These are phyloP conservation scores for Theropithecus gelada DNA, from an alignment of 2,113 vertebrate genomes.

Conservation along the genomic window DNA sequence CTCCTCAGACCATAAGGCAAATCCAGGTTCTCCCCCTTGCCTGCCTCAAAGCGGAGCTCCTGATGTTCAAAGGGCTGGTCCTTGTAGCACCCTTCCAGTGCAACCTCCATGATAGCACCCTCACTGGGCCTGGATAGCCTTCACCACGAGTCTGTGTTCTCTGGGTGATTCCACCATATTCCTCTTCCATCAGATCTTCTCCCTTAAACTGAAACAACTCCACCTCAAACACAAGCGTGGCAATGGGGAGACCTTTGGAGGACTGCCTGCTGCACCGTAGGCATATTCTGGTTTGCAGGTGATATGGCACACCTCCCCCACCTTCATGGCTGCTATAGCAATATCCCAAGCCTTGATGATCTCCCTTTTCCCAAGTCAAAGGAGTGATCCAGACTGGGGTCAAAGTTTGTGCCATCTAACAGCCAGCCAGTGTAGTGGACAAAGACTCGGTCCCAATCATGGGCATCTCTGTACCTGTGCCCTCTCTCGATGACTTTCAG, in stretches of 20 bases:
- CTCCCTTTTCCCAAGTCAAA: slow-evolving; percentile 98
- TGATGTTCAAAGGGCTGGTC: slow-evolving; percentile 91
- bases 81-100: slow-evolving; percentile 87
- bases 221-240: slow-evolving; percentile 96
- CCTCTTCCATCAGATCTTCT: slow-evolving; percentile 94
- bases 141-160: slow-evolving; percentile 93
- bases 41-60: slow-evolving; percentile 93
- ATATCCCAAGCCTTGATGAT: slow-evolving; percentile 99
- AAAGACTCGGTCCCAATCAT: slow-evolving; percentile 97
- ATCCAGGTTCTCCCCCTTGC: slow-evolving; percentile 91
- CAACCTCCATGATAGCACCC: slow-evolving; percentile 92
- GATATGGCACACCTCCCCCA: slow-evolving; percentile 93
- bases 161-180: slow-evolving; percentile 95
- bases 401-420: slow-evolving; percentile 94
- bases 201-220: slow-evolving; percentile 95
- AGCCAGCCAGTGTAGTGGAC: slow-evolving; percentile 97
- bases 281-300: slow-evolving; percentile 96
- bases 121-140: slow-evolving; percentile 96
- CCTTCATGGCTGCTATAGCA: slow-evolving; percentile 95
- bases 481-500: slow-evolving; percentile 94
- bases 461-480: slow-evolving; percentile 89
- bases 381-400: slow-evolving; percentile 95
- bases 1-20: slow-evolving; percentile 94
- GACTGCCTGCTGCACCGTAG: slow-evolving; percentile 95
- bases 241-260: slow-evolving; percentile 95